Conservation (phyloP, 2,113 vertebrate species). For the Butorides virescens region DNA sequence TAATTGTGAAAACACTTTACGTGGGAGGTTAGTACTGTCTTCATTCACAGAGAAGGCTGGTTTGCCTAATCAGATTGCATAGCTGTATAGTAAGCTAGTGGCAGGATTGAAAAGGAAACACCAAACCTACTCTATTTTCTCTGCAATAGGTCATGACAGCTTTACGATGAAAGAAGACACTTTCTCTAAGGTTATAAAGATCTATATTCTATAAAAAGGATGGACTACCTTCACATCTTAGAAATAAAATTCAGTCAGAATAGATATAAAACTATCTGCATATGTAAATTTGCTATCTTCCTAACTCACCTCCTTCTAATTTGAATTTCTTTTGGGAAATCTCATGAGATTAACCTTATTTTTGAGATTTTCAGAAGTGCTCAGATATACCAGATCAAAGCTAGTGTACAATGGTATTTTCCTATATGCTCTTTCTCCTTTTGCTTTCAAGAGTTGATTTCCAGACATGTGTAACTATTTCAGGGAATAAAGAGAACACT, state of each 20-base stretch:
- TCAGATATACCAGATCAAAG: neutral
- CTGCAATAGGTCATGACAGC: neutral
- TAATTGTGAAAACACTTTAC: neutral
- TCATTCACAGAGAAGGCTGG: neutral
- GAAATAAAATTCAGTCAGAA: neutral
- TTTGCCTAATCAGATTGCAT: neutral
- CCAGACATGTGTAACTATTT: neutral
- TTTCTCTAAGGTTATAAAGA: neutral
- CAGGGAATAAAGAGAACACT: neutral
- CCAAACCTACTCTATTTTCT: neutral
- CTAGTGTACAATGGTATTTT: neutral
- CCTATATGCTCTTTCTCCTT: neutral
- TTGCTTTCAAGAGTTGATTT: neutral
- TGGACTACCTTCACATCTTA: neutral
- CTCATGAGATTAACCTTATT: neutral
- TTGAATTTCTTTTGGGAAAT: neutral
- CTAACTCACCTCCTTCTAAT: neutral
- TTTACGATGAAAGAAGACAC: neutral
- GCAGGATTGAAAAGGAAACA: neutral
- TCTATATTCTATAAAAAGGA: neutral
- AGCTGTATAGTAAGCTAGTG: neutral
- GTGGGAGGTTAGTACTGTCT: neutral
- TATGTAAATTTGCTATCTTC: neutral
- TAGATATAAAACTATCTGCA: neutral
- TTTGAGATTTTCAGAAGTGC: neutral